Conservation (phyloP, 2,888 invertebrate genomes). For the Arrhopalites spinosus region DNA sequence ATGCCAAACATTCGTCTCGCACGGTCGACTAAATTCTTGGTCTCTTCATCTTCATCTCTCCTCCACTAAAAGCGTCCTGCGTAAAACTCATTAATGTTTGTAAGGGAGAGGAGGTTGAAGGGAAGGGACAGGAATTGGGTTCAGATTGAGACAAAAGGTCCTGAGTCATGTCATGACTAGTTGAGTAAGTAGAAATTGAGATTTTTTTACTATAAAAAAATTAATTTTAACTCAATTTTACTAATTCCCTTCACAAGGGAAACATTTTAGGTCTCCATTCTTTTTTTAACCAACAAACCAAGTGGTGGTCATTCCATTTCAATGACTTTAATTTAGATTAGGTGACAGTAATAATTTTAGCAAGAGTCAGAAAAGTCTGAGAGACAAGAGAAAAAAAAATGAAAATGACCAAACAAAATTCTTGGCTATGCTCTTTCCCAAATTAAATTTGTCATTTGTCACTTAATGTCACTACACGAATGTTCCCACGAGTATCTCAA, state of each 20-base stretch:
- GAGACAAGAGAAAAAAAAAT: too few relatives aligned
- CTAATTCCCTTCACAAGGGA: not conserved
- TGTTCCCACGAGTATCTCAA: not conserved
- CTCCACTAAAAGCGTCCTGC: not conserved
- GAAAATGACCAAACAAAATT: too few relatives aligned
- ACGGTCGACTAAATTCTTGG: not conserved
- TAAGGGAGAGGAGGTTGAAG: not conserved
- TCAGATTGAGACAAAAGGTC: not conserved
- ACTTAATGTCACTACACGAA: not conserved
- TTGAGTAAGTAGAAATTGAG: slow-evolving; percentile 15
- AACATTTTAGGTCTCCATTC: not conserved
- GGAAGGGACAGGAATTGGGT: not conserved
- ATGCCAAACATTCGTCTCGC: slow-evolving; percentile 2
- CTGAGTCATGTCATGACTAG: slow-evolving; percentile 33
- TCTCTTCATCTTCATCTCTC: not conserved
- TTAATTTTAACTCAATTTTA: not conserved
- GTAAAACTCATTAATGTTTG: slow-evolving; percentile 5
- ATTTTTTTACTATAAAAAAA: not conserved
- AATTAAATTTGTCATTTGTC: not conserved
- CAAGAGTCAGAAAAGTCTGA: too few relatives aligned
- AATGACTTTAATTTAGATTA: not conserved
- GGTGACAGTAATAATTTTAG: too few relatives aligned
- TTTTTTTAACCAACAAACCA: not conserved
- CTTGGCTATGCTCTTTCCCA: not conserved
- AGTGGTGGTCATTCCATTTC: too few relatives aligned